phyloP scores from a whole-genome alignment of 1,140 invertebrate species.

The Agrypnia vestita region DNA sequence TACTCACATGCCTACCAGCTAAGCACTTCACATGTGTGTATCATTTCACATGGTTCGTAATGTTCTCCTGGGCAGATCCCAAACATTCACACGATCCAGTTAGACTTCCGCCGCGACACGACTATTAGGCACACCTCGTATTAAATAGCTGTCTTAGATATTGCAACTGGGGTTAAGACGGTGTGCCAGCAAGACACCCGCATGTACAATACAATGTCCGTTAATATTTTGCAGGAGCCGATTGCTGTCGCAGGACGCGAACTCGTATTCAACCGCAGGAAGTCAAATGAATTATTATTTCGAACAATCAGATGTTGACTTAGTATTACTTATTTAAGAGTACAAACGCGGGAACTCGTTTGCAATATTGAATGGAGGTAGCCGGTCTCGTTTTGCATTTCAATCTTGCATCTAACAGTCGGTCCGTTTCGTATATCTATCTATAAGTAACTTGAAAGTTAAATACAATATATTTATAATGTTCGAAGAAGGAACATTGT shows the following conservation, averaged over 20 bases:
- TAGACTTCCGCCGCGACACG: not conserved
- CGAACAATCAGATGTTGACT: slow-evolving; percentile 12
- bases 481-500: too few species aligned
- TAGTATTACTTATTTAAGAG: slow-evolving; percentile 10
- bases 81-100: slow-evolving; percentile 36
- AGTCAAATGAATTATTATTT: slow-evolving; percentile 19
- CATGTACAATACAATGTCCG: not conserved
- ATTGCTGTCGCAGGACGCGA: slow-evolving; percentile 28
- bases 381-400: slow-evolving; percentile 9
- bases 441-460: not conserved
- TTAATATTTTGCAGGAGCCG: not conserved
- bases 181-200: not conserved
- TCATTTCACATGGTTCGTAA: slow-evolving; percentile 11
- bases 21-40: too few species aligned
- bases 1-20: too few species aligned
- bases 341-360: slow-evolving; percentile 1
- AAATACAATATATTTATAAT: too few species aligned
- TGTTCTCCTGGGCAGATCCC: slow-evolving; percentile 13
- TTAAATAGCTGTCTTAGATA: too few species aligned
- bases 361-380: slow-evolving; percentile 6
- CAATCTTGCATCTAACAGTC: slow-evolving; percentile 13
- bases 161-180: too few species aligned
- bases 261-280: not conserved
- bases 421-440: not conserved
- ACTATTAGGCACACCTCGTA: not conserved